Evolutionary conservation across 1,140 invertebrate species (phyloP).

Genomic region (Lethocerus indicus): DNA sequence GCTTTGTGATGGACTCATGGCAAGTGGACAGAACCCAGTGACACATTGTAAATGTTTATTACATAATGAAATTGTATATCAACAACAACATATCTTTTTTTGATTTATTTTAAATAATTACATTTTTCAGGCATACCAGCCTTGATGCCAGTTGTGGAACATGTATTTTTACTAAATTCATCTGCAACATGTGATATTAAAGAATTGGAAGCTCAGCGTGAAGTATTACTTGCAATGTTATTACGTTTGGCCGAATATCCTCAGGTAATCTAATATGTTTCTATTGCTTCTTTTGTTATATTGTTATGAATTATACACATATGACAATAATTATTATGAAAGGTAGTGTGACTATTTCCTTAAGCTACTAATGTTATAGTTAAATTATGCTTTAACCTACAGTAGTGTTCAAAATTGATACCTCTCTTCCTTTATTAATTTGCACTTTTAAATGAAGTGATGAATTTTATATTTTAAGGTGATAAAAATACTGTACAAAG

Average conservation of each 20-base stretch:
- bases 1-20: constrained; percentile 75
- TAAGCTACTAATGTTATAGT: too few relatives aligned
- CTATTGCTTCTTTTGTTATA: too few relatives aligned
- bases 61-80: not conserved
- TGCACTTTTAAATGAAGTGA: too few relatives aligned
- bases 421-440: too few relatives aligned
- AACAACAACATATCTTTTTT: not conserved
- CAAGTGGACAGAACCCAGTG: constrained; percentile 56
- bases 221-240: constrained; percentile 72
- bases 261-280: too few relatives aligned
- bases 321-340: too few relatives aligned
- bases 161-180: constrained; percentile 58
- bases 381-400: too few relatives aligned
- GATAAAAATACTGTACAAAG: constrained; percentile 30
- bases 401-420: too few relatives aligned
- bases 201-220: constrained; percentile 71
- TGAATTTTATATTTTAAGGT: constrained; percentile 37
- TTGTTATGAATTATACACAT: too few relatives aligned
- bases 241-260: constrained; percentile 59
- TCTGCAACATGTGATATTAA: constrained; percentile 38
- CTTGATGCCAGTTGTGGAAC: constrained; percentile 59
- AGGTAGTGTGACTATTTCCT: too few relatives aligned
- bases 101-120: not conserved
- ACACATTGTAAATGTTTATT: constrained; percentile 33
- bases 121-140: constrained; percentile 45